Evolutionary conservation across 2,888 invertebrate species (phyloP).

Genomic region (Habrosyne pyritoides): DNA sequence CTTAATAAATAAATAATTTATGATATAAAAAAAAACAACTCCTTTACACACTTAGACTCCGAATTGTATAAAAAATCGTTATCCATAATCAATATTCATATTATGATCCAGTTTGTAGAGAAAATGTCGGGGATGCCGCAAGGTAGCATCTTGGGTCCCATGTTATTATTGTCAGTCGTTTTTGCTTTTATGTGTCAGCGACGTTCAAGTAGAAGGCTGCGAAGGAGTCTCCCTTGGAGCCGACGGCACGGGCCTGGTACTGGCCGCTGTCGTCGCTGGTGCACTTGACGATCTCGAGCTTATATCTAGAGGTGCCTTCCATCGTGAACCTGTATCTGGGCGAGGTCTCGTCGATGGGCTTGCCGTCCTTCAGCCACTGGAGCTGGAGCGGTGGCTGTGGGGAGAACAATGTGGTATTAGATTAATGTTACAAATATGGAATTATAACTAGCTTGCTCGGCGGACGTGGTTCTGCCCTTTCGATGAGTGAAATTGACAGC

Average conservation of each 20-base stretch:
- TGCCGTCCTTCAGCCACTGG: slow-evolving; percentile 96
- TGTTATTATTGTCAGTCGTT: slow-evolving; percentile 53
- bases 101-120: slow-evolving; percentile 45
- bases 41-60: slow-evolving; percentile 75
- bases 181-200: slow-evolving; percentile 61
- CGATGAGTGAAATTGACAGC: no score
- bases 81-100: slow-evolving; percentile 59
- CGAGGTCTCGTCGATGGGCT: slow-evolving; percentile 91
- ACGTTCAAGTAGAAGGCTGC: slow-evolving; percentile 95
- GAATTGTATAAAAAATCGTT: slow-evolving; percentile 76
- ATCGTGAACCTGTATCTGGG: slow-evolving; percentile 92
- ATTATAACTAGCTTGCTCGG: no score
- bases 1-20: slow-evolving; percentile 74
- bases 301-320: slow-evolving; percentile 91
- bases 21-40: slow-evolving; percentile 65
- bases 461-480: no score
- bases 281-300: slow-evolving; percentile 90
- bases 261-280: slow-evolving; percentile 92
- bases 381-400: slow-evolving; percentile 85
- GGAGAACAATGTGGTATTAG: slow-evolving; percentile 11
- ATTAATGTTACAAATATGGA: not conserved
- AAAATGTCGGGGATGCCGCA: slow-evolving; percentile 49
- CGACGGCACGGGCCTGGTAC: slow-evolving; percentile 93
- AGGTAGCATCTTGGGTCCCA: slow-evolving; percentile 51
- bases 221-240: slow-evolving; percentile 92